Base-by-base conservation (phyloP, 2,888 invertebrate genomes). In the Campoplex capitator region DNA sequence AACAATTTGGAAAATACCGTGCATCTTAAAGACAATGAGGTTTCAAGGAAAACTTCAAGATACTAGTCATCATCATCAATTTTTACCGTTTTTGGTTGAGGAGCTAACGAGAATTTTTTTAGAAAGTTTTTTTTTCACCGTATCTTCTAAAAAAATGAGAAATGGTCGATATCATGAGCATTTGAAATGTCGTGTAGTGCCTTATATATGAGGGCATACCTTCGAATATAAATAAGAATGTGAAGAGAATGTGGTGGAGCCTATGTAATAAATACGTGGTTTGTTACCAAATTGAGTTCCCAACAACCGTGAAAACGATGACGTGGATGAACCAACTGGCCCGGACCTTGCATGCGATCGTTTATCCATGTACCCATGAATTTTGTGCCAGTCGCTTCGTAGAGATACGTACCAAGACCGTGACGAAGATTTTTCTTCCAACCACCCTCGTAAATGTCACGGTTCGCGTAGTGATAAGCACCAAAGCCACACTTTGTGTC, bases 401-500 rank as follows among this genome's bases (percentile, higher is more conserved):
- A 97, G 62, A 96, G 96, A 93, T 98, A 98, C 0, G 96, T 97
- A 4, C 98, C 98, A n/a, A 97, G 94, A 0, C 98, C 98, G 92
- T 97, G 96, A 3, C 97, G 95, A 91, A 96, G 96, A 70, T 97
- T 97, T 92, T 96, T 96, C 89, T 96, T 97, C 96, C 98, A 98
- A 78, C 96, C 96, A 0, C 98, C 98, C 92, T 97, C 97, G 93
- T 97, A 98, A 54, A 96, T 96, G 92, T 98, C 98, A 0, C 97
- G 97, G 92, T 98, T 98, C 0, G 96, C 95, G 90, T 97, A 97
- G 90, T 95, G 95, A 91, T 97, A 98, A 3, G 96, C 96, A 0
- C 98, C 98, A 88, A 97, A 97, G 0, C 97, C 98, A 91, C 97
- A 97, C 88, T 96, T 96, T 28, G 94, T 90, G 84, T 97, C 97